These are phyloP conservation scores for Rhinogobio ventralis DNA, from an alignment of 2,797 vertebrate genomes.

Conservation along the genomic window DNA sequence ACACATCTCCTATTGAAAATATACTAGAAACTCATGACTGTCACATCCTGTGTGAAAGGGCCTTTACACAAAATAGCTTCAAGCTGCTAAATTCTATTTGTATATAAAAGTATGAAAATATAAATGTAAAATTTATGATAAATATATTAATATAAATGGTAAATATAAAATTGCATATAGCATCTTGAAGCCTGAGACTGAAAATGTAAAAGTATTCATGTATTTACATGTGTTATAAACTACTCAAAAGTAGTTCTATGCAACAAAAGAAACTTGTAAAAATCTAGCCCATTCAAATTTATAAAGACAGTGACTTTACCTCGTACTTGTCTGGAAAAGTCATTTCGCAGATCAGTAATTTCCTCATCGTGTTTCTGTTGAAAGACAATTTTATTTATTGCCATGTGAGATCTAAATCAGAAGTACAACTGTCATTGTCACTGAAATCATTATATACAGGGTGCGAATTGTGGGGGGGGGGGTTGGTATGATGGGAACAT, in stretches of 20 bases:
- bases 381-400: constrained; percentile 32
- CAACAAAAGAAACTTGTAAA: constrained; percentile 17
- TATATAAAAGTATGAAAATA: neutral
- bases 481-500: too few relatives aligned
- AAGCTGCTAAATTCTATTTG: neutral
- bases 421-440: neutral
- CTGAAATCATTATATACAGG: neutral
- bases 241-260: neutral
- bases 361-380: constrained; percentile 86
- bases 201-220: neutral
- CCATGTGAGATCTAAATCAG: neutral
- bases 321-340: constrained; percentile 82
- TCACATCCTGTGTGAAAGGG: neutral
- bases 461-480: neutral
- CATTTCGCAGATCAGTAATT: constrained; percentile 71
- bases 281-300: neutral
- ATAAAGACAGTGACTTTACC: constrained; percentile 70
- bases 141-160: too few relatives aligned
- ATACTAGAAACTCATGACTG: too few relatives aligned
- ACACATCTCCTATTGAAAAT: too few relatives aligned
- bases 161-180: neutral
- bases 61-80: neutral
- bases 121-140: neutral
- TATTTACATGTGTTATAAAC: neutral
- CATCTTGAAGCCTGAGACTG: neutral